Evolutionary conservation across 2,113 vertebrate genomes (phyloP).

Genomic region (Campylomormyrus numenius): DNA sequence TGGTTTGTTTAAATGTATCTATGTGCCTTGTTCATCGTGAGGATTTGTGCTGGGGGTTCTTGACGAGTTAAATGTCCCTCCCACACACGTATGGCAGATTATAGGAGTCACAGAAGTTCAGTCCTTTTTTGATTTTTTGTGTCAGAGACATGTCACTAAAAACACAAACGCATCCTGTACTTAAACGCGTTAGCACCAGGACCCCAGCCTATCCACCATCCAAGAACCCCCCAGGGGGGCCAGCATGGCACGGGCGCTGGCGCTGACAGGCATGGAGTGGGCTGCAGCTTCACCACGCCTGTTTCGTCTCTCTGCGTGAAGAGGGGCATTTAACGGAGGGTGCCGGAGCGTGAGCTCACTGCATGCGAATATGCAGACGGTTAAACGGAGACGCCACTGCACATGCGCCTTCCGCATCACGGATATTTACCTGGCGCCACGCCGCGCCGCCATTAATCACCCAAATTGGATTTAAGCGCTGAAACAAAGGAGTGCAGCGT

Average conservation of each 20-base stretch:
- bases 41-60: not conserved
- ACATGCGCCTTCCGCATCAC: not conserved
- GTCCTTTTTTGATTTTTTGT: not conserved
- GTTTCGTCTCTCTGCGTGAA: not conserved
- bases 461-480: constrained; percentile 57
- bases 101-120: not conserved
- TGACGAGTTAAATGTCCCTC: not conserved
- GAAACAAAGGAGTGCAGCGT: constrained; percentile 43
- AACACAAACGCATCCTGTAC: not conserved
- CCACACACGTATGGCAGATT: not conserved
- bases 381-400: not conserved
- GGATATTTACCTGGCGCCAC: not conserved
- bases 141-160: not conserved
- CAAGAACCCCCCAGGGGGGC: not conserved
- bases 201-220: not conserved
- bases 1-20: not conserved
- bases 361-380: not conserved
- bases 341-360: not conserved
- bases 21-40: not conserved
- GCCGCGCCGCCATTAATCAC: constrained; percentile 34
- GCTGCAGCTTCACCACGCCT: not conserved
- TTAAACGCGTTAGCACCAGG: not conserved
- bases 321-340: not conserved
- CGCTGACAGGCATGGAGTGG: not conserved
- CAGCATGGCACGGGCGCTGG: not conserved